Base-by-base conservation (phyloP, 2,888 invertebrate genomes). In the Cerceris rybyensis region DNA sequence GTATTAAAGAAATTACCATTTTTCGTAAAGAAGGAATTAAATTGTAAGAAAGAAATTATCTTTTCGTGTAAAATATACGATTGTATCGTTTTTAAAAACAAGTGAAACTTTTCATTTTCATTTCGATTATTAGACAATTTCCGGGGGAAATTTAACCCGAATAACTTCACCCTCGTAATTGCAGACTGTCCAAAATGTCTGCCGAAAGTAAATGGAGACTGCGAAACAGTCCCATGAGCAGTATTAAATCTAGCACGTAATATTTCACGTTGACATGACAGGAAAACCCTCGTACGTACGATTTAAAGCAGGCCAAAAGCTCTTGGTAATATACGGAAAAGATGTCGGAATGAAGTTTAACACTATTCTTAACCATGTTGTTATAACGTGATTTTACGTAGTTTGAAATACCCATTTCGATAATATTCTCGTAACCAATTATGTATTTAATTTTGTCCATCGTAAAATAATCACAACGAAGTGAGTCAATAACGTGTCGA, bases 241-340 rank as follows among this genome's bases (percentile, higher is more conserved):
- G 50, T 63, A 42, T 58, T 42, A 17, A 16, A 69, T 43, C 7
- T 63, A 63, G 57, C 42, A 8, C 28, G 42, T n/a, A 42, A n/a
- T 16, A n/a, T 9, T 17, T 6, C 9, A 69, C 41, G 58, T n/a
- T 60, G 54, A 57, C 8, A 78, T 75, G 75, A 71, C 63, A n/a
- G 66, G 71, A 11, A 58, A 65, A 41, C 61, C 46, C 6, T 28
- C 49, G 16, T 49, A 39, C n/a, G 54, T 43, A 42, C 55, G 57
- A 39, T 54, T 50, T 55, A n/a, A 43, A 11, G 39, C 60, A 39
- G 43, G 7, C 14, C 57, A 55, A 54, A 61, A 49, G 42, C 58
- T 72, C 41, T 49, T 39, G 72, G 81, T 70, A 79, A 78, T 8
- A 8, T 43, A 17, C 28, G 28, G 28, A 28, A 28, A 52, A 9